Evolutionary conservation across 53 echinoderm and acorn worm genomes (phyloP).

Genomic region (Mesocentrotus franciscanus): DNA sequence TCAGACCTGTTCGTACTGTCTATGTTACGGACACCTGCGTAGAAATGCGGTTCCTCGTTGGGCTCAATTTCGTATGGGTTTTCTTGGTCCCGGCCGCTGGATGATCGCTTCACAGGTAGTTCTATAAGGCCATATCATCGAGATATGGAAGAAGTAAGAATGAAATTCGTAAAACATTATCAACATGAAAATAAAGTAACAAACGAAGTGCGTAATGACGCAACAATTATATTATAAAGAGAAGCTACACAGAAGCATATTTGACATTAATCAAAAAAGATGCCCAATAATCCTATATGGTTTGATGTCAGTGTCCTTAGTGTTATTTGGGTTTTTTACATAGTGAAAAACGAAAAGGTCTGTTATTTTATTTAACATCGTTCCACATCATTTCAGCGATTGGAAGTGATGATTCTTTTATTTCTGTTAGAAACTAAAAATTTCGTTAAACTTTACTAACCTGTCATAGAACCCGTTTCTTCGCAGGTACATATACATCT

Average conservation of each 20-base stretch:
- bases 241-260: neutral
- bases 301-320: no score
- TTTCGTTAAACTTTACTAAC: neutral
- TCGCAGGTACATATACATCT: constrained; percentile 8
- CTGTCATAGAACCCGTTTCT: constrained; percentile 13
- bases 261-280: neutral
- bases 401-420: no score
- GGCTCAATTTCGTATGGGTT: constrained; percentile 42
- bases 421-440: neutral
- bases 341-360: no score
- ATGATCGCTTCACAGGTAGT: constrained; percentile 10
- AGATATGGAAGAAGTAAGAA: neutral
- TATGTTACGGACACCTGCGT: constrained; percentile 31
- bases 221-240: neutral
- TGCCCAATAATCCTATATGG: no score
- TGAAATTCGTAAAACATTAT: neutral
- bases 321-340: no score
- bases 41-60: constrained; percentile 30
- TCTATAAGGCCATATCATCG: neutral
- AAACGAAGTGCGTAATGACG: no score
- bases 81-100: neutral
- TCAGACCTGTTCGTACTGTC: neutral
- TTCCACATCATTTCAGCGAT: no score
- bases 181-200: neutral
- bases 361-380: no score